Base-by-base conservation (phyloP, 2,113 vertebrate genomes). In the Notothenia coriiceps region DNA sequence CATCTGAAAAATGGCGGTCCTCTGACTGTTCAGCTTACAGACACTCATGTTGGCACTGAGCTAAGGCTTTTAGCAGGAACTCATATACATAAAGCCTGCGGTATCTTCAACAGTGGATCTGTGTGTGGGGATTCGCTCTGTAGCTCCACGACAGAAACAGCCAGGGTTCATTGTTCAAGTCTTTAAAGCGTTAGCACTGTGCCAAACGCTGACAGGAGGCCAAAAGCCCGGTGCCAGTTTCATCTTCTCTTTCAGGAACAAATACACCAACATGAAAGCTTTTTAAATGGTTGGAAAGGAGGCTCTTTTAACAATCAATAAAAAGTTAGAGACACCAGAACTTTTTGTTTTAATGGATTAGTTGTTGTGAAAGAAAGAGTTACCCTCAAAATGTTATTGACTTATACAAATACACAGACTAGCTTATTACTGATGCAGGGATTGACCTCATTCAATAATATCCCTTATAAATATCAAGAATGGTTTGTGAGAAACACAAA, bases 171-270 rank as follows among this genome's bases (percentile, higher is more conserved):
- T 62, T 78, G 65, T 80, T 85, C 56, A 1, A 17, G 72, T 50
- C 61, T 80, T 80, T 71, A 78, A 82, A 82, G 79, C 76, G 62
- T 78, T 46, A 56, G 25, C 4, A 3, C 20, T 10, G 47, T 82
- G 83, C 80, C 71, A 76, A 43, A 69, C 1, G 57, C 22, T 80
- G 86, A 76, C 83, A 88, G 75, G 20, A 85, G 71, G 55, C 65
- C 75, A 74, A 43, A 59, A 52, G 57, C 22, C 60, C 15, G 61
- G 8, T 29, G 69, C 55, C 50, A 55, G 6, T 18, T 52, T 14
- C 1, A 57, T 56, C 59, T 17, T 33, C 11, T 46, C n/a, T 59
- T 18, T 49, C 12, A 74, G 70, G 64, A 74, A 71, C 57, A 72
- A 52, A 74, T 70, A 61, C 44, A 50, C 0, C 20, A 50, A 35